Evolutionary conservation across 2,888 invertebrate species (phyloP), one percentile per base, ranked within the genome.

Genomic region (Acholoe squamosa): DNA sequence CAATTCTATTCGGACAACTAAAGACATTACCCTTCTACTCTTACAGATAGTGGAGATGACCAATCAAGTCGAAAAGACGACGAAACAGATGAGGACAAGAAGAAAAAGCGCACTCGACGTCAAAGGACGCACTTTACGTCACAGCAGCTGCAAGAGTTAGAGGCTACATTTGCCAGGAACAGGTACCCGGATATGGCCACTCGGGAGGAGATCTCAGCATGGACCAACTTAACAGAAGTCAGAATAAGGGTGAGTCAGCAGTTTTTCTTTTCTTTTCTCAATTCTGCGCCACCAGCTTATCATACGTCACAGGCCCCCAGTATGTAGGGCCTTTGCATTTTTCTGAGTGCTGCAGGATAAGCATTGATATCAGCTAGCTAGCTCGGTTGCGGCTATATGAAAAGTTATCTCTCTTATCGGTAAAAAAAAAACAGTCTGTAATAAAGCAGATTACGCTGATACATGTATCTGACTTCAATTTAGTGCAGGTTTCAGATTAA

Each of bases 151-250:
- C 96, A 96, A 92, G 99, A 99, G 96, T 96, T 99, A 93, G 99
- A 99, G 96, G 98, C 99, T 5, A 99, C 99, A 91, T 99, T 99
- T 96, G 97, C 98, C 90, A 97, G 99, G 94, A 99, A 99, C 96
- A 97, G 99, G 92, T 99, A 99, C 96, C 99, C 99, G 5, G 99
- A 99, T 95, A 99, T 99, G 99, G 98, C 98, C 91, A 99, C 99
- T 91, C 97, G 99, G 93, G 99, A 99, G 96, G 99, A 99, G 96
- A 99, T 99, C 94, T 99, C 99, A 89, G 98, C 99, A 97, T 99
- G 99, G 99, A 99, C 99, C 93, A 99, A 98, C 96, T 97, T 99
- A 92, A 99, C 99, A 33, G 99, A 99, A 96, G 98, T 99, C 88
- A 97, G 99, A 97, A 99, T 99, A 95, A 97, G 99, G 97, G 99